Base-by-base conservation (phyloP, 1,140 invertebrate genomes). In the Brachionus paranguensis region DNA sequence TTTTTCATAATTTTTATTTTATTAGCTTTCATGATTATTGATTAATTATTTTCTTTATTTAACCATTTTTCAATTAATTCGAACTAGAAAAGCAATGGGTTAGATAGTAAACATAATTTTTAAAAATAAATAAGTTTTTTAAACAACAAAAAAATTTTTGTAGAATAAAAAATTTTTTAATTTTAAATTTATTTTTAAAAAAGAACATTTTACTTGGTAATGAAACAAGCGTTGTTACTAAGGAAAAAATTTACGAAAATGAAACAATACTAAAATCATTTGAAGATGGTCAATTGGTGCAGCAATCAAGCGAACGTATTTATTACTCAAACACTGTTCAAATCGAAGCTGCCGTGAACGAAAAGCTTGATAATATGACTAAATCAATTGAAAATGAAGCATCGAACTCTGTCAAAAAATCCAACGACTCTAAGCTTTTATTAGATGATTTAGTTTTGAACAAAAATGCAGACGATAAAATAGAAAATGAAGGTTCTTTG, bases 401-500 rank as follows among this genome's bases (percentile, higher is more conserved):
- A n/a, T n/a, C 33, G 10, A 37, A 20, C 12, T 41, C 37, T 3
- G 68, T 20, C 4, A 72, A 72, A 72, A 72, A 72, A 43, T 43
- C 68, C 17, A 37, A 72, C 10, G 68, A 72, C 17, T 72, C 68
- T 12, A 72, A 72, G 17, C 68, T 72, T 47, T 72, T 72, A 41
- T n/a, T 72, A 4, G 68, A 76, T 50, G 72, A 76, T 50, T 37
- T 50, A 29, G 14, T 47, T 14, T 12, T 50, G 12, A 50, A 12
- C 12, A 45, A 37, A n/a, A 41, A 76, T 50, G 11, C 20, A 86
- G 47, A 85, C 85, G 47, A 85, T 85, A 17, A 85, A 87, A 45
- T 88, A 87, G 43, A 90, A 90, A 60, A 81, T 12, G 78, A 81
- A 20, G 43, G 47, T 6, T 60, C 33, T 60, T 45, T 81, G 10